A percentile compares a stretch with the other conserved stretches of the same genome.
Conservation (phyloP, 1,140 invertebrate species). For the Ooceraea biroi region DNA sequence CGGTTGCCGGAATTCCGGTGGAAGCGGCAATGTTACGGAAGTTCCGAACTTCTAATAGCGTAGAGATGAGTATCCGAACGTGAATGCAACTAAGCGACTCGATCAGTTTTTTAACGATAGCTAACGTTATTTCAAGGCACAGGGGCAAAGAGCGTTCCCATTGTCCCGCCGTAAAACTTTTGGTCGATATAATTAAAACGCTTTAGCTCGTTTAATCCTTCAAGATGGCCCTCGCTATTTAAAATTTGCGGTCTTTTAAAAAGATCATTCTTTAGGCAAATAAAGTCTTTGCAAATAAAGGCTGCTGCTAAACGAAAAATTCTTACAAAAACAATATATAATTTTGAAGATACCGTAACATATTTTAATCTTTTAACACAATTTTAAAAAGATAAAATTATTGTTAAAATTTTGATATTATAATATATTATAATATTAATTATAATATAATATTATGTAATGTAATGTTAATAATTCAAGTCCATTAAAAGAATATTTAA, state of each 20-base stretch:
- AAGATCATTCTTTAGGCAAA: neutral
- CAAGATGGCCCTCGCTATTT: neutral
- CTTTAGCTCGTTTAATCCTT: neutral
- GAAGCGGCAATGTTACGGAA: neutral
- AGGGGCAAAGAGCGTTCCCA: neutral
- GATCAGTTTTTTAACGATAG: constrained; percentile 27
- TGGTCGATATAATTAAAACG: constrained; percentile 10
- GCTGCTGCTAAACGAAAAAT: no score
- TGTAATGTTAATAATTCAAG: no score
- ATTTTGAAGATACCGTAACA: no score
- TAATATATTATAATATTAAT: no score
- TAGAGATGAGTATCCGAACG: constrained; percentile 33
- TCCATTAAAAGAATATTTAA: neutral
- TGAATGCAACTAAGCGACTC: neutral
- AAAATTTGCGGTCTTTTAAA: neutral
- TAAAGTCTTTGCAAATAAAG: neutral
- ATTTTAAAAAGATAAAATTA: no score
- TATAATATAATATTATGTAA: no score
- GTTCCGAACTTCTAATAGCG: constrained; percentile 47
- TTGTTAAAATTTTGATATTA: no score
- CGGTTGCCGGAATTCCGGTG: constrained; percentile 33
- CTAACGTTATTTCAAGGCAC: constrained; percentile 3
- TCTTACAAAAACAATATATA: no score
- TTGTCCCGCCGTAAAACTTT: constrained; percentile 2
- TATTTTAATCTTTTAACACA: no score